Evolutionary conservation across 2,888 invertebrate species (phyloP), one percentile per base, ranked within the genome.

Genomic region (Chrysina gloriosa): DNA sequence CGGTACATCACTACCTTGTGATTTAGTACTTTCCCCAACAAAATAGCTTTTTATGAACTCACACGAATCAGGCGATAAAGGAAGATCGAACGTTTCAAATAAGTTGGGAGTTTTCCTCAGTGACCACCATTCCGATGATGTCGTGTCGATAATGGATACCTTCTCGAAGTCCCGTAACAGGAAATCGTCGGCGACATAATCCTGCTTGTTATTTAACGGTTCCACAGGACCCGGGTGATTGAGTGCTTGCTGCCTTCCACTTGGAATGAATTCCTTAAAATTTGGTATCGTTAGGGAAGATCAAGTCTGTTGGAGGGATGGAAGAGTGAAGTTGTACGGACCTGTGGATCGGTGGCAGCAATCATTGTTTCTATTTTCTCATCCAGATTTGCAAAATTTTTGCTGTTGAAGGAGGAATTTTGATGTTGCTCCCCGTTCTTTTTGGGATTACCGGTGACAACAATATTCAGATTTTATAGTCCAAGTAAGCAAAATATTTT

Each of bases 311-410:
- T 11, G 42, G 14, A 29, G 2, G 7, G 3, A 9, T 1, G n/a
- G 7, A 50, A 3, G 2, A 7, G 11, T 21, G 45, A 21, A 42
- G 3, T 21, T 84, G 1, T 7, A 39, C 21, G 5, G 21, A 92
- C 93, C 93, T 93, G 88, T 85, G 94, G 94, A 86, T 94, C 93
- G 85, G 93, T 92, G 86, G 94, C 94, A 88, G 94, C 92, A 85
- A 94, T 94, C 93, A 94, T 94, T 85, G 84, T 88, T 85, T 89
- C 89, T 84, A 86, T 89, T 86, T 89, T 89, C 84, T 91, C 93
- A 92, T 94, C 94, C 94, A 94, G 94, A 93, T 93, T 94, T 92
- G 90, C 87, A 79, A 81, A 58, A 54, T 65, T 61, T 65, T 27
- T 31, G 21, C 67, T 4, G 47, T 9, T 52, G 7, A 14, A 31